phyloP scores from a whole-genome alignment of 2,113 vertebrate genomes.

The Coregonus clupeaformis region DNA sequence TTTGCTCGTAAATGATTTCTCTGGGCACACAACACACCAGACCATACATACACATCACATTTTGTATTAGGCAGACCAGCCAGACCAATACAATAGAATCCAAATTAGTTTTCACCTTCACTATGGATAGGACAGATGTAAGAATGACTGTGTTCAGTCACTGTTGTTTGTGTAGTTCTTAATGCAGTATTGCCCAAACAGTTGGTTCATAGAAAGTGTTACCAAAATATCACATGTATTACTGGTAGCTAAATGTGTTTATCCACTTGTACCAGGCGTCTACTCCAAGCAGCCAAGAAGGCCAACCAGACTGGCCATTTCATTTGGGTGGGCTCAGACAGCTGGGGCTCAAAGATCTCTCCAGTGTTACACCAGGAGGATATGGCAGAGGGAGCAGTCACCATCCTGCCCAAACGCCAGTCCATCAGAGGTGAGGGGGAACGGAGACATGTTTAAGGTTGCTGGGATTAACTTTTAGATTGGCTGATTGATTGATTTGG shows the following conservation, averaged over 20 bases:
- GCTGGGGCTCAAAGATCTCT: slow-evolving; percentile 96
- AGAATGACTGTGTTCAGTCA: too few relatives aligned
- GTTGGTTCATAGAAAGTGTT: neutral
- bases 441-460: neutral
- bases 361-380: slow-evolving; percentile 92
- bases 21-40: too few relatives aligned
- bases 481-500: too few relatives aligned
- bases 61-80: too few relatives aligned
- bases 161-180: too few relatives aligned
- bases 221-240: neutral
- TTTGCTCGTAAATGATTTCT: too few relatives aligned
- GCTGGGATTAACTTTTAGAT: too few relatives aligned
- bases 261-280: slow-evolving; percentile 72
- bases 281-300: slow-evolving; percentile 90
- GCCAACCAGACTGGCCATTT: slow-evolving; percentile 95
- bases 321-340: slow-evolving; percentile 98
- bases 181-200: too few relatives aligned
- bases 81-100: too few relatives aligned
- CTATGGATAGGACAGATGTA: too few relatives aligned
- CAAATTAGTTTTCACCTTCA: too few relatives aligned
- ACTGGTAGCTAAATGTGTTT: neutral
- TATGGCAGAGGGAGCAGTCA: slow-evolving; percentile 93
- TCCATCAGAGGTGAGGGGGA: slow-evolving; percentile 83
- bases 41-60: too few relatives aligned
- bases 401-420: slow-evolving; percentile 91